These are phyloP conservation scores for Haemorhous mexicanus DNA, from an alignment of 2,113 vertebrate species.

Conservation along the genomic window DNA sequence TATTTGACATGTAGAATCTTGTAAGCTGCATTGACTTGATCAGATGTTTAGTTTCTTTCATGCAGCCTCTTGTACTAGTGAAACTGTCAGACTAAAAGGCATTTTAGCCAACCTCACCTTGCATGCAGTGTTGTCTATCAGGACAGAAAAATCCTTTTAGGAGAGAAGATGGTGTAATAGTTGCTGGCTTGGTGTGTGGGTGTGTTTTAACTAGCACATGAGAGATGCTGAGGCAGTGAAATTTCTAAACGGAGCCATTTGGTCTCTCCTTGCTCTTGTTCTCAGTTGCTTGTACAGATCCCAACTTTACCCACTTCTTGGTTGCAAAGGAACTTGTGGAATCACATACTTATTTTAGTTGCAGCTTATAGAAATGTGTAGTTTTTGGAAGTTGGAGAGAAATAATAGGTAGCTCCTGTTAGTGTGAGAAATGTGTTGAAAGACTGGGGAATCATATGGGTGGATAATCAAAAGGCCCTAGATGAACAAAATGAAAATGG, in stretches of 20 bases:
- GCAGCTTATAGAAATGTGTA: neutral
- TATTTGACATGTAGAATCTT: neutral
- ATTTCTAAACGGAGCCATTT: neutral
- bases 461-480: neutral
- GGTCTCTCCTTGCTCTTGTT: neutral
- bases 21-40: neutral
- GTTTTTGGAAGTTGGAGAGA: neutral
- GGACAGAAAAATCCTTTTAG: neutral
- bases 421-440: neutral
- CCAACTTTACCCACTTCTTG: neutral
- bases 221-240: neutral
- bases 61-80: neutral
- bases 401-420: neutral
- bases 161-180: neutral
- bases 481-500: neutral
- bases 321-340: neutral
- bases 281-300: neutral
- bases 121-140: neutral
- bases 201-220: neutral
- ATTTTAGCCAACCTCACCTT: neutral
- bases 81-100: neutral
- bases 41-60: neutral
- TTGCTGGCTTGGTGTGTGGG: neutral
- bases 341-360: neutral
- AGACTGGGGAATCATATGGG: neutral